Conservation (phyloP, 2,888 invertebrate species). For the Latrodectus elegans region DNA sequence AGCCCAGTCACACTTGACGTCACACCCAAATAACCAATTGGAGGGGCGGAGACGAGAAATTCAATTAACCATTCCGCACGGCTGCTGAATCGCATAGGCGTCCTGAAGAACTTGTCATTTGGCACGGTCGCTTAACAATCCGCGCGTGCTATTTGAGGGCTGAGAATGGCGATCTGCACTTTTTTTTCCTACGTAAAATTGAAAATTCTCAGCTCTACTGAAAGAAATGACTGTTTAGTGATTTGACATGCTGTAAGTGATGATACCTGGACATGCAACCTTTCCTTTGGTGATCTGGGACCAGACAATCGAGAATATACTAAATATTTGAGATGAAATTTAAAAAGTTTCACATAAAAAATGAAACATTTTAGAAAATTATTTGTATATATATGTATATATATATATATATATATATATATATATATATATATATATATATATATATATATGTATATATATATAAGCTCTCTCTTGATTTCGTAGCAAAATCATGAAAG, state of each 20-base stretch:
- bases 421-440: no score
- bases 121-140: slow-evolving; percentile 34
- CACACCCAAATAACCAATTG: slow-evolving; percentile 67
- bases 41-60: slow-evolving; percentile 61
- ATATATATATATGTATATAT: no score
- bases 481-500: no score
- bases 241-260: slow-evolving; percentile 28
- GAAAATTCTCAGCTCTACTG: slow-evolving; percentile 21
- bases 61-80: slow-evolving; percentile 61
- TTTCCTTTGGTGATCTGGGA: background rate
- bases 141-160: slow-evolving; percentile 48
- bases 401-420: no score
- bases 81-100: slow-evolving; percentile 11
- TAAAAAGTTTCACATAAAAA: no score
- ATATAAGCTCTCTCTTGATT: no score
- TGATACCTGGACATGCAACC: slow-evolving; percentile 38
- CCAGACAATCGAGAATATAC: background rate
- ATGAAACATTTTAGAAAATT: no score
- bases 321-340: background rate
- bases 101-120: slow-evolving; percentile 26
- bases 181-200: slow-evolving; percentile 16
- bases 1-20: slow-evolving; percentile 61
- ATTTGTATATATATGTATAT: no score
- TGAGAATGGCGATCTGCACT: slow-evolving; percentile 25
- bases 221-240: slow-evolving; percentile 6